phyloP scores from a whole-genome alignment of 2,113 vertebrate species.

The Dasyurus viverrinus region DNA sequence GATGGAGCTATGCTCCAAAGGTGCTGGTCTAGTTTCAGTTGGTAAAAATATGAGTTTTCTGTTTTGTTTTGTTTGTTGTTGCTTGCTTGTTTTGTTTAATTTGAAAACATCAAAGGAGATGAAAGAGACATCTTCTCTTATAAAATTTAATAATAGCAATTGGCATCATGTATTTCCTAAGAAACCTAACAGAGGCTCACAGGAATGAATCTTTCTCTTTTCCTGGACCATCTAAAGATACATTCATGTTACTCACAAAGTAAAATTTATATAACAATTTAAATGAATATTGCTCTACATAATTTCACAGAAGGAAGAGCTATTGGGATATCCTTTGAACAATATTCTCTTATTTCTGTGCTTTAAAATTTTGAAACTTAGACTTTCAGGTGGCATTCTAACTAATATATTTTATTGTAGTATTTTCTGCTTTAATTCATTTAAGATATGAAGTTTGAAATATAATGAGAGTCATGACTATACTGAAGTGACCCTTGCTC shows the following conservation, averaged over 20 bases:
- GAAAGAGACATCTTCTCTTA: conserved; percentile 61
- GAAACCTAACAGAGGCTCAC: conserved; percentile 36
- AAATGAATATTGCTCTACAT: not conserved
- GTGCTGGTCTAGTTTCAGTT: conserved; percentile 40
- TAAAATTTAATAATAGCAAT: conserved; percentile 57
- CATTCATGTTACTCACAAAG: not conserved
- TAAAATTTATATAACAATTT: conserved; percentile 25
- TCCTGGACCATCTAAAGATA: conserved; percentile 24
- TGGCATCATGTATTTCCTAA: conserved; percentile 38
- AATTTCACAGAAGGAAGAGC: not conserved
- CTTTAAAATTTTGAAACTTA: not conserved
- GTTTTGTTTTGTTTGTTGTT: conserved; percentile 8
- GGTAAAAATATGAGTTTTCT: not conserved
- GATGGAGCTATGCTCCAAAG: conserved; percentile 54
- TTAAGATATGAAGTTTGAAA: not conserved
- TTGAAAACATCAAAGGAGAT: conserved; percentile 59
- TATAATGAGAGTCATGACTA: not conserved
- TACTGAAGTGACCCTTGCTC: not conserved
- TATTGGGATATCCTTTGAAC: not conserved
- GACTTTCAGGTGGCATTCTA: not conserved
- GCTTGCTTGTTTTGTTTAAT: not conserved
- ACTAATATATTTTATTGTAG: not conserved
- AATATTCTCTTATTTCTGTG: not conserved
- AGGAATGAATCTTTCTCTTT: conserved; percentile 30
- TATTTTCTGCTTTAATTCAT: not conserved